phyloP scores from a whole-genome alignment of 2,113 vertebrate genomes.

The Apteryx mantelli region DNA sequence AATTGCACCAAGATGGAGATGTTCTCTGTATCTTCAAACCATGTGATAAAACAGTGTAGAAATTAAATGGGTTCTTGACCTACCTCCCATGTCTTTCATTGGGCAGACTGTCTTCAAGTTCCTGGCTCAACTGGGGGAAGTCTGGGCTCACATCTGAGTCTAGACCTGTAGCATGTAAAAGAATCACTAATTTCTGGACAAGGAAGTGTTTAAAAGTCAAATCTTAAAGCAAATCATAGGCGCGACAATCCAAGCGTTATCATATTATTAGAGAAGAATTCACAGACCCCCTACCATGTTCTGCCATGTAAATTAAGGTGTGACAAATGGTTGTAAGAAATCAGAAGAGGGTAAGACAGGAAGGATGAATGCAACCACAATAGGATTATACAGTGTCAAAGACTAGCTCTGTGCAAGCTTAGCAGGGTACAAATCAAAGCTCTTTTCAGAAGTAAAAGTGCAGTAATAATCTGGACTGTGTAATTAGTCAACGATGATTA shows the following conservation, averaged over 20 bases:
- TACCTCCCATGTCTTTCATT: neutral
- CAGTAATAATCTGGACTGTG: neutral
- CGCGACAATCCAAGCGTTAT: neutral
- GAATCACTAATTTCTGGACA: neutral
- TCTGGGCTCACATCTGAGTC: neutral
- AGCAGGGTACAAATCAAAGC: neutral
- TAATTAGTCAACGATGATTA: neutral
- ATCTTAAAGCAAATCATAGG: neutral
- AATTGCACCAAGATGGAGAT: neutral
- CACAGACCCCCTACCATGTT: neutral
- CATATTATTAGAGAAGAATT: neutral
- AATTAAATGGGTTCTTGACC: neutral
- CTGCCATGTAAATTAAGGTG: neutral
- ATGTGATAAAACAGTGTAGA: accelerated
- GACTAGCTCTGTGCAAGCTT: neutral
- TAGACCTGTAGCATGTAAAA: neutral
- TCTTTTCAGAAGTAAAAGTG: neutral
- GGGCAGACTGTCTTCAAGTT: neutral
- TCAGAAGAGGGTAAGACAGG: neutral
- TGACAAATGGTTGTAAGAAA: neutral
- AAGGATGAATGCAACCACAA: neutral
- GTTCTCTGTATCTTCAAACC: neutral
- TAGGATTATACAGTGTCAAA: neutral
- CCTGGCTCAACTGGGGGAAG: neutral
- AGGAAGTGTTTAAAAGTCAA: neutral